Base-by-base conservation (phyloP, 30 jellyfish, hydroid and myxozoan genomes). In the Chrysaora quinquecirrha region DNA sequence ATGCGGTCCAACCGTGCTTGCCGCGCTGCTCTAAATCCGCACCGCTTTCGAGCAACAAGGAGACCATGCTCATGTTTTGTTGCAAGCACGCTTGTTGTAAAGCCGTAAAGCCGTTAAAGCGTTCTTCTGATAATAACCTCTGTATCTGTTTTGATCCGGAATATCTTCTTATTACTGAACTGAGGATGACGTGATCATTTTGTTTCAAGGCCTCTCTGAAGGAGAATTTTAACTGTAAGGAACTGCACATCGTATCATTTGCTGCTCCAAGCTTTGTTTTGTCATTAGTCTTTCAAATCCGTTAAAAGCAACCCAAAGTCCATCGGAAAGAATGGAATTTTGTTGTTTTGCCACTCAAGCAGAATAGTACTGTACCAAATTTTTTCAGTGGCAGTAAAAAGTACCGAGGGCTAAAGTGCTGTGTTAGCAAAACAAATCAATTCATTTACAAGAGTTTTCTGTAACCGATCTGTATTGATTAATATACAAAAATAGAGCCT, bases 1-100 rank as follows among this genome's bases (percentile, higher is more conserved):
- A 76, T 28, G 95, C 95, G 3, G 95, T 73, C 95, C 95, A 85
- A 23, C 89, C 95, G 78, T 68, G 71, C 24, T 72, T 68, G 10
- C 95, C 86, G 35, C 80, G 87, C 47, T 65, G 84, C 64, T 65
- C 88, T 30, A 85, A 30, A 12, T 85, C 89, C 0, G 70, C 89
- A 3, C 95, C 95, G 30, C 33, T 11, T 34, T 85, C 95, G 1
- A 85, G 34, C 7, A 85, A 48, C 68, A 85, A 29, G 4, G 84
- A 24, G 0, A 50, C 89, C 1, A 75, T 54, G 24, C 47, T 67
- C 25, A 12, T 48, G 75, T 85, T 74, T 35, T 64, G 81, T 12
- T 6, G 34, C 43, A 73, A 12, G 70, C 95, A 85, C 34, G 89
- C 95, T 27, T 66, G 47, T 28, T 85, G 95, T 52, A 85, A 58